Evolutionary conservation across 2,113 vertebrate species (phyloP).

Genomic region (Rhea pennata): DNA sequence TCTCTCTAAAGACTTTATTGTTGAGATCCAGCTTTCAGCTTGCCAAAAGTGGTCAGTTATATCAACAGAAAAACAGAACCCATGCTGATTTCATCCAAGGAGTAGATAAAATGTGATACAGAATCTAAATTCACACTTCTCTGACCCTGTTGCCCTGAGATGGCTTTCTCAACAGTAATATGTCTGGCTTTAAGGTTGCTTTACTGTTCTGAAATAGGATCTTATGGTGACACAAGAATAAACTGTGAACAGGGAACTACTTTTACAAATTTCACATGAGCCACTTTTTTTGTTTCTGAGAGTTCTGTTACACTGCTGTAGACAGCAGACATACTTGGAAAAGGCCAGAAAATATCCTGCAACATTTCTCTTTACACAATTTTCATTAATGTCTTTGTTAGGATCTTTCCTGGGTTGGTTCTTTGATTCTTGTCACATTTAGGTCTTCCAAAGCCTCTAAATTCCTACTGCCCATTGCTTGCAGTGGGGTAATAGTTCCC

Average conservation of each 20-base stretch:
- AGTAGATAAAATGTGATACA: not conserved
- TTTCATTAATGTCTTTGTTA: not conserved
- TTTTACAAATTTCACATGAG: not conserved
- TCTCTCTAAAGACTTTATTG: not conserved
- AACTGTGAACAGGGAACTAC: not conserved
- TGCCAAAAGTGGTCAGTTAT: not conserved
- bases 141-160: not conserved
- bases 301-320: not conserved
- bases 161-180: not conserved
- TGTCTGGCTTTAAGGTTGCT: not conserved
- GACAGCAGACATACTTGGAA: not conserved
- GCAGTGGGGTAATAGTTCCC: not conserved
- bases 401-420: not conserved
- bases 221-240: not conserved
- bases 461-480: not conserved
- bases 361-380: not conserved
- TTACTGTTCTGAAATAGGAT: not conserved
- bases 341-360: not conserved
- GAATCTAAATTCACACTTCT: not conserved
- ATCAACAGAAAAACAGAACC: not conserved
- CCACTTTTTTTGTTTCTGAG: not conserved
- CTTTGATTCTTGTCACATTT: not conserved
- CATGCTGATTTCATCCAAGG: not conserved
- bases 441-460: not conserved
- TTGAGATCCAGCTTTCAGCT: not conserved